These are phyloP conservation scores for Plumapathes pennacea DNA, from an alignment of 92 coral and sea anemone genomes.

Conservation along the genomic window DNA sequence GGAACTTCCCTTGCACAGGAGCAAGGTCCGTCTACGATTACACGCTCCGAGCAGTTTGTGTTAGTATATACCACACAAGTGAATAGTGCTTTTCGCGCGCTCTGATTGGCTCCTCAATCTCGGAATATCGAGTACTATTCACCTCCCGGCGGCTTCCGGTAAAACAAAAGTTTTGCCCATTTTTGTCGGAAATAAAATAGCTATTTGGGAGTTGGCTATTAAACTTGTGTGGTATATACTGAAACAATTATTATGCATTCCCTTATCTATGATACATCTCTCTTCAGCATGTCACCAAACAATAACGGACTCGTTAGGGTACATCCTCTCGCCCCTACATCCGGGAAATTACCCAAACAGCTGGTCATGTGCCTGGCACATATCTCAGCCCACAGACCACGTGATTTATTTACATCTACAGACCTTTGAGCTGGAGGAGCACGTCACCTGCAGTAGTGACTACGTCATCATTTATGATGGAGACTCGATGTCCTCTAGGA, in stretches of 20 bases:
- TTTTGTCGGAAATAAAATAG: too few species aligned
- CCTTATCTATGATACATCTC: too few species aligned
- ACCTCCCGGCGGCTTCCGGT: too few species aligned
- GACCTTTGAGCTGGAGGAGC: slow-evolving; percentile 7
- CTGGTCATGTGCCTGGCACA: slow-evolving; percentile 12
- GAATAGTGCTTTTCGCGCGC: too few species aligned
- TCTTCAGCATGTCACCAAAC: slow-evolving; percentile 14
- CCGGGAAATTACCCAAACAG: slow-evolving; percentile 7
- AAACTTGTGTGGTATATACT: background rate
- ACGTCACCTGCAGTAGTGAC: slow-evolving; percentile 3
- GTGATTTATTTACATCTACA: slow-evolving; percentile 4
- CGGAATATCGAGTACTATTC: too few species aligned
- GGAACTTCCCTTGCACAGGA: too few species aligned
- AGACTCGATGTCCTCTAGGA: background rate
- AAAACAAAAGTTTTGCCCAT: too few species aligned
- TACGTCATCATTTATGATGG: slow-evolving; percentile 8
- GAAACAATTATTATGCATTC: too few species aligned
- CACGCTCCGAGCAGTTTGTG: too few species aligned
- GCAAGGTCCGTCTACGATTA: too few species aligned
- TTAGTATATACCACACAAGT: too few species aligned
- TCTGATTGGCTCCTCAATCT: too few species aligned
- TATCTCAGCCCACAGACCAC: slow-evolving; percentile 2
- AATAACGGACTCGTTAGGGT: slow-evolving; percentile 8
- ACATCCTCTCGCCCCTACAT: slow-evolving; percentile 7
- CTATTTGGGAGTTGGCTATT: background rate